phyloP scores from a whole-genome alignment of 1,140 invertebrate species.

The Ylistrum balloti region DNA sequence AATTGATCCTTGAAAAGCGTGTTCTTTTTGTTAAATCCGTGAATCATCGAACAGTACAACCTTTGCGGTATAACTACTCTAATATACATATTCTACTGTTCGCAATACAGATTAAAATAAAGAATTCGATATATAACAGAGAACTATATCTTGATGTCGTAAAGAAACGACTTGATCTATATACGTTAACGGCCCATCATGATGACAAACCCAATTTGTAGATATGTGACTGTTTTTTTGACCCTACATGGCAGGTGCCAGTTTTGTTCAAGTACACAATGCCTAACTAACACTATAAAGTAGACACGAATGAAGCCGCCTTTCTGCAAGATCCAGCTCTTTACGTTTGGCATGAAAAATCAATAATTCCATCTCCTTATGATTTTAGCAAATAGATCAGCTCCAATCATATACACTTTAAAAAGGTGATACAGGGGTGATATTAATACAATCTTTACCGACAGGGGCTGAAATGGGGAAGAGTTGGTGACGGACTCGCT shows the following conservation, averaged over 20 bases:
- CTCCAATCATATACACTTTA: constrained; percentile 21
- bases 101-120: too few relatives aligned
- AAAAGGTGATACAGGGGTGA: not conserved
- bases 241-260: not conserved
- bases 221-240: not conserved
- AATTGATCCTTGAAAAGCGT: too few relatives aligned
- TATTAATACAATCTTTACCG: constrained; percentile 34
- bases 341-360: constrained; percentile 26
- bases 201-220: constrained; percentile 23
- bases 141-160: too few relatives aligned
- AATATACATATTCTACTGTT: too few relatives aligned
- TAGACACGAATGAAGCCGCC: not conserved
- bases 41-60: too few relatives aligned
- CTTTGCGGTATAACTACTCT: too few relatives aligned
- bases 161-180: too few relatives aligned
- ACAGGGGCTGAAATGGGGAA: constrained; percentile 30
- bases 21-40: too few relatives aligned
- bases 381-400: constrained; percentile 34
- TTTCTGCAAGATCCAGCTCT: not conserved
- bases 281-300: not conserved
- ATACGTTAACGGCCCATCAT: not conserved
- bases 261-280: not conserved
- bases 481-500: not conserved
- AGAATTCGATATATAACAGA: too few relatives aligned
- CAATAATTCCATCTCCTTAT: constrained; percentile 34